Evolutionary conservation across 1,140 invertebrate genomes (phyloP), one percentile per base, ranked within the genome.

Genomic region (Parasteatoda tepidariorum): DNA sequence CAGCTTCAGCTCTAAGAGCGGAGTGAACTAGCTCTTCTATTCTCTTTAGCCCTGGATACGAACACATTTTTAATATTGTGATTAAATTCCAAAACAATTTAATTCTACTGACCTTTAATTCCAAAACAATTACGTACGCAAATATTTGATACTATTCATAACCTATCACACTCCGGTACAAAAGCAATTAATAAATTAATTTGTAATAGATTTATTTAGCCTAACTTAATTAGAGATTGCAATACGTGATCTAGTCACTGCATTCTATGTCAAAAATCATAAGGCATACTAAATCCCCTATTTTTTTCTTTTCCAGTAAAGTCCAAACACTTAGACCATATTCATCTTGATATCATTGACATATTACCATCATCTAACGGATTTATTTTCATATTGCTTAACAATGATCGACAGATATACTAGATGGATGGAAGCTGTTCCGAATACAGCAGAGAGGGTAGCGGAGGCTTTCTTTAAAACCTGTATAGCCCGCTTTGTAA

Each of bases 311-410:
- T 85, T 62, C 5, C 66, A n/a, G 7, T 30, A 1, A 62, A 70
- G 26, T 3, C 57, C 15, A 11, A 13, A 2, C 61, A 75, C 31
- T 91, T 91, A 71, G 61, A 86, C 2, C 88, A 90, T 75, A 84
- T 91, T 0, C 89, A 92, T 85, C 84, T 91, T 0, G 91, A 92
- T 85, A 86, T 92, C 2, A 86, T 92, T 11, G 89, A 34, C 38
- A 5, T 13, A 41, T 41, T 41, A 13, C 90, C 89, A 0, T 68
- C 92, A 3, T 89, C 89, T 0, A 30, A 87, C 18, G 88, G 86
- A n/a, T 87, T 83, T 61, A n/a, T 87, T 83, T 61, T 64, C 30
- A 7, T 91, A 91, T 75, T 85, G 85, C 9, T 84, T 91, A 0
- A 91, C 90, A 0, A 86, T 87, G 11, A 88, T 90, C 5, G 89